Evolutionary conservation across 53 echinoderm and acorn worm genomes (phyloP).

Genomic region (Stichopus horrens): DNA sequence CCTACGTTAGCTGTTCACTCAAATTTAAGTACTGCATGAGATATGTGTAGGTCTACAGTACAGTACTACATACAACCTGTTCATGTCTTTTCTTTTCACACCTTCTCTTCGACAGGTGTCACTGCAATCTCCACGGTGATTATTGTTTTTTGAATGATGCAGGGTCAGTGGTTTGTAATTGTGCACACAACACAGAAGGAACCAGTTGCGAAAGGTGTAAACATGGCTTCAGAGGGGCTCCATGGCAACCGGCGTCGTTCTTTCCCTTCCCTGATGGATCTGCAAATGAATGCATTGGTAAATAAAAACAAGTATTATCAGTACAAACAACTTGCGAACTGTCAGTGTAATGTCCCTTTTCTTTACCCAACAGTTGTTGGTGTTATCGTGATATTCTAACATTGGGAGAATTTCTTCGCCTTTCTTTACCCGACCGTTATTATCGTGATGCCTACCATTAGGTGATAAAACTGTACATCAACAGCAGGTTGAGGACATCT

Average conservation of each 20-base stretch:
- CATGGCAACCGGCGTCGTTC: conserved; percentile 74
- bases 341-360: background rate
- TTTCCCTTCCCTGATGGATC: conserved; percentile 66
- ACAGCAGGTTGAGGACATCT: too few species aligned
- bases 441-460: too few species aligned
- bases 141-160: conserved; percentile 44
- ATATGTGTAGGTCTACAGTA: background rate
- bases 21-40: background rate
- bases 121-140: conserved; percentile 74
- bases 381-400: too few species aligned
- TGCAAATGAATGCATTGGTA: conserved; percentile 71
- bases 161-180: conserved; percentile 55
- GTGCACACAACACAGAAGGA: conserved; percentile 68
- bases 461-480: too few species aligned
- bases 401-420: too few species aligned
- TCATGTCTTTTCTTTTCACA: background rate
- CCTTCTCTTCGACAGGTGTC: conserved; percentile 57
- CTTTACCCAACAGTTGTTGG: background rate
- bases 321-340: background rate
- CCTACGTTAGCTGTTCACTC: too few species aligned
- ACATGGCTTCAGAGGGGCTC: conserved; percentile 50
- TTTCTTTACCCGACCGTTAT: background rate
- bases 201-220: conserved; percentile 61
- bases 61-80: background rate
- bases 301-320: background rate